Evolutionary conservation across 2,797 vertebrate genomes (phyloP).

Genomic region (Ptychobarbus kaznakovi): DNA sequence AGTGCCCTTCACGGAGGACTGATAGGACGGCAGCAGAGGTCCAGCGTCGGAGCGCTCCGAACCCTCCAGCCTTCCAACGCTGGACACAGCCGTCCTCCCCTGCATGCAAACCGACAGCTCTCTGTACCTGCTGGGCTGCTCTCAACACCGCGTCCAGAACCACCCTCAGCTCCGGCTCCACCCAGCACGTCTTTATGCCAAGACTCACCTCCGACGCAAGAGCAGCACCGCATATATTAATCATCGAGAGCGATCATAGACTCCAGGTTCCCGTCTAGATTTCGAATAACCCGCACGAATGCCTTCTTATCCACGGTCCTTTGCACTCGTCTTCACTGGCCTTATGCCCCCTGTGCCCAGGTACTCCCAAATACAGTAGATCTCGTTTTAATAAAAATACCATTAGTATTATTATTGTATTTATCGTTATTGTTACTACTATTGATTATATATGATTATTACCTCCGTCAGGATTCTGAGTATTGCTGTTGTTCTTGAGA

Average conservation of each 20-base stretch:
- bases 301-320: constrained; percentile 29
- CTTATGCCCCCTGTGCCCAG: constrained; percentile 57
- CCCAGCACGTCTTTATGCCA: constrained; percentile 39
- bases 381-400: constrained; percentile 59
- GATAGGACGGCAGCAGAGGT: constrained; percentile 47
- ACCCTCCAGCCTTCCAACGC: constrained; percentile 53
- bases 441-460: constrained; percentile 59
- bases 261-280: constrained; percentile 46
- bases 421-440: constrained; percentile 47
- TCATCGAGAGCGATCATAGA: constrained; percentile 41
- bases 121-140: constrained; percentile 57
- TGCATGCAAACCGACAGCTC: constrained; percentile 64
- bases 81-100: constrained; percentile 57
- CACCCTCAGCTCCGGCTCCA: constrained; percentile 22
- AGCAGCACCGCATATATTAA: constrained; percentile 45
- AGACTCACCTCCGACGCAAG: constrained; percentile 26
- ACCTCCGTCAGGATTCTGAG: constrained; percentile 61
- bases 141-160: constrained; percentile 43
- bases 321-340: constrained; percentile 43
- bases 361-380: constrained; percentile 56
- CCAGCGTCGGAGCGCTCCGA: constrained; percentile 56
- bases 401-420: constrained; percentile 53
- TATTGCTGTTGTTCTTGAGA: constrained; percentile 67
- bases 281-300: constrained; percentile 45
- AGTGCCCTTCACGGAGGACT: constrained; percentile 21